phyloP scores from a whole-genome alignment of 2,113 vertebrate species.

The Eublepharis macularius region DNA sequence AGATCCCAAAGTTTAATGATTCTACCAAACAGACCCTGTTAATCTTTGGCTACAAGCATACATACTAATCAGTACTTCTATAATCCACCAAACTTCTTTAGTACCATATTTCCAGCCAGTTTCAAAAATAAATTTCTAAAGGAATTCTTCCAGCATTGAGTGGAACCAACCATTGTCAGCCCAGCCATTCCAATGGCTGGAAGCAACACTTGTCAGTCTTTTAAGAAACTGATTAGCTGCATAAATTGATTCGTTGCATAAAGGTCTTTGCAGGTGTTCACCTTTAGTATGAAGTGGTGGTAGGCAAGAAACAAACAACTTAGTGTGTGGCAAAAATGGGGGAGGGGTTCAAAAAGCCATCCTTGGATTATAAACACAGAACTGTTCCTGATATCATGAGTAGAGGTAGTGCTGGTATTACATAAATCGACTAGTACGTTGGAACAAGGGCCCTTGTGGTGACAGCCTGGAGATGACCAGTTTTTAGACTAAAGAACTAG shows the following conservation, averaged over 20 bases:
- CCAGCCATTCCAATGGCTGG: no score
- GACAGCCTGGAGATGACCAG: no score
- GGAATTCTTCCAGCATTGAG: not conserved
- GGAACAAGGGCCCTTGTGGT: not conserved
- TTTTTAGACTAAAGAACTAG: no score
- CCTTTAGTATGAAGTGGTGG: conserved; percentile 16
- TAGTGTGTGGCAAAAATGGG: not conserved
- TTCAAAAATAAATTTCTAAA: not conserved
- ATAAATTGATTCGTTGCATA: no score
- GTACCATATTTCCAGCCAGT: not conserved
- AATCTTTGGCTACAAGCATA: not conserved
- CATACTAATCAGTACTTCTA: not conserved
- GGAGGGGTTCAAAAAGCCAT: not conserved
- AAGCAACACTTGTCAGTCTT: conserved; percentile 19
- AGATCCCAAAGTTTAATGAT: not conserved
- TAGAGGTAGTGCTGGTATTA: not conserved
- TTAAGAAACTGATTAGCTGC: no score
- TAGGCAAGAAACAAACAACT: rapidly evolving
- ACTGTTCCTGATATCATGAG: not conserved
- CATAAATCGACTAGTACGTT: not conserved
- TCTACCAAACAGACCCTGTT: not conserved
- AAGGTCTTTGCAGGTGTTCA: conserved; percentile 1
- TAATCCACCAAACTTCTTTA: not conserved
- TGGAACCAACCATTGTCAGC: rapidly evolving
- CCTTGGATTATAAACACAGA: not conserved